Percentiles rank a stretch among this genome's conserved stretches.
Evolutionary conservation across 2,113 vertebrate genomes (phyloP).

Genomic region (Pampusana beccarii): DNA sequence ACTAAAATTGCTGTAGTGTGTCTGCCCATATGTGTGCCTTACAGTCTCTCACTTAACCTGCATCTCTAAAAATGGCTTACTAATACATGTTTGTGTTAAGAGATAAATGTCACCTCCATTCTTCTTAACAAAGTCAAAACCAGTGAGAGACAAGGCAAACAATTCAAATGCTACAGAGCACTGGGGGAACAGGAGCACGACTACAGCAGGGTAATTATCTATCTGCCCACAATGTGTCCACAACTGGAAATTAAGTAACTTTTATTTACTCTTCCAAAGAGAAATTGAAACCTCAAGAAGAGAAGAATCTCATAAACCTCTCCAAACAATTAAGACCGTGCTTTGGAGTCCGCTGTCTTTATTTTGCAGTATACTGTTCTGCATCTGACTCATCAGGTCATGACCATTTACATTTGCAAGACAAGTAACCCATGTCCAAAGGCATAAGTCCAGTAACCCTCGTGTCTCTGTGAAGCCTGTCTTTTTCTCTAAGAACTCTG

Average conservation of each 20-base stretch:
- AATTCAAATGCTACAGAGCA: constrained; percentile 18
- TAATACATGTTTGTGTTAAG: constrained; percentile 22
- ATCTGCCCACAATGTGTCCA: constrained; percentile 9
- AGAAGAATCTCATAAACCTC: constrained; percentile 24
- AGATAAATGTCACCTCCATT: neutral
- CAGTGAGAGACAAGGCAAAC: neutral
- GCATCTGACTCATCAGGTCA: neutral
- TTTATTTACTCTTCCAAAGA: constrained; percentile 60
- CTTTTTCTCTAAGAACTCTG: neutral
- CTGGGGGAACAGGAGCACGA: neutral
- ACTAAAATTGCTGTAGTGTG: neutral
- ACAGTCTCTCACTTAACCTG: neutral
- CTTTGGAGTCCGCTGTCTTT: neutral
- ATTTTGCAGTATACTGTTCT: neutral
- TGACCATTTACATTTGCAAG: neutral
- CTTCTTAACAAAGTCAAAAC: constrained; percentile 30
- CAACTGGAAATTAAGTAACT: constrained; percentile 41
- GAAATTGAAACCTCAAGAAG: constrained; percentile 24
- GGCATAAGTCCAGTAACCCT: neutral
- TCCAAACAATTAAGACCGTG: neutral
- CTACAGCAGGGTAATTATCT: constrained; percentile 28
- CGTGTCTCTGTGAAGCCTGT: neutral
- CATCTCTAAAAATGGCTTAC: neutral
- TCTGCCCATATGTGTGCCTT: neutral
- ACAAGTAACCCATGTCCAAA: neutral